Evolutionary conservation across 2,113 vertebrate species (phyloP), one percentile per base, ranked within the genome.

Genomic region (Hemiscyllium ocellatum): DNA sequence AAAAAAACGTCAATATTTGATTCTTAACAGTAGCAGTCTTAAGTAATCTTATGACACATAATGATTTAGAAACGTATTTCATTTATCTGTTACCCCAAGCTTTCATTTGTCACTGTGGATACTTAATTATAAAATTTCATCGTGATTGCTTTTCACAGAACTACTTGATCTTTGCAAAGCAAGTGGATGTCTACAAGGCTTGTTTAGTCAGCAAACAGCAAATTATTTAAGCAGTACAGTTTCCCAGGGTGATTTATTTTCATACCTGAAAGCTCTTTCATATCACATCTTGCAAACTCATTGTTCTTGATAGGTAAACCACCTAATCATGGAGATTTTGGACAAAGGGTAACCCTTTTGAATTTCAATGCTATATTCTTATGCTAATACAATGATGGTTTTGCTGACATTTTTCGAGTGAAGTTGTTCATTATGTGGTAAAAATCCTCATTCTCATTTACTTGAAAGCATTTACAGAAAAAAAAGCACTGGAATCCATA

Each of bases 1-100:
- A 97, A 97, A 98, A 83, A 83, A 83, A 83, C 5, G 97, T 98
- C 97, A 98, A 97, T 97, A 97, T 96, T 97, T 97, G 96, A 96
- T 96, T 97, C 97, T 61, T 97, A 97, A 97, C 95, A 95, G 95
- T 66, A 97, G 96, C 96, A 96, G 96, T 96, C 96, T 96, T 97
- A 96, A 96, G 95, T 95, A 96, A 93, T 96, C 96, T 95, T 95
- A 76, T 42, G 47, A 47, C 47, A 70, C 93, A 50, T 72, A 95
- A 95, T 70, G 94, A 10, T 72, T 76, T 95, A 37, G 91, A 94
- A 94, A 94, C 70, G 91, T 47, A 69, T 66, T 70, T 94, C 91
- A 69, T 56, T 96, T 97, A 97, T 96, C 96, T 96, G 95, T 47
- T 95, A 95, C 72, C 19, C 17, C 96, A 85, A 96, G 96, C 96